A percentile compares a stretch with the other conserved stretches of the same genome.
phyloP scores from a whole-genome alignment of 1,140 invertebrate species.

The Drosophila seguyi region DNA sequence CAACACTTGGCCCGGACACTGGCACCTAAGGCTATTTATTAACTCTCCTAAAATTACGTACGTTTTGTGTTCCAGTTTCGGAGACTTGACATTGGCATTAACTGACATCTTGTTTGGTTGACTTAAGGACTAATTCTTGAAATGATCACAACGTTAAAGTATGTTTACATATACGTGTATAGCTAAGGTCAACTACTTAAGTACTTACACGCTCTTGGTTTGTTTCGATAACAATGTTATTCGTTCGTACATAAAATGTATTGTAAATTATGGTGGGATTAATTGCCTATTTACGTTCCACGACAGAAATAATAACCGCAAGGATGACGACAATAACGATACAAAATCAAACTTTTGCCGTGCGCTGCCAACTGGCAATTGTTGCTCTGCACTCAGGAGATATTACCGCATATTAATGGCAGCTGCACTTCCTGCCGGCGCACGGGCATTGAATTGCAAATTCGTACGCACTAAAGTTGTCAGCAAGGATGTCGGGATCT shows the following conservation, averaged over 20 bases:
- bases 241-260: slow-evolving; percentile 72
- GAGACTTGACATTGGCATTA: slow-evolving; percentile 49
- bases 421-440: slow-evolving; percentile 36
- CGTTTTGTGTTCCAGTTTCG: slow-evolving; percentile 36
- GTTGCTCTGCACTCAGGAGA: slow-evolving; percentile 13
- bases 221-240: slow-evolving; percentile 54
- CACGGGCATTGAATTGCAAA: slow-evolving; percentile 56
- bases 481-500: slow-evolving; percentile 28
- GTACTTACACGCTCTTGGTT: slow-evolving; percentile 40
- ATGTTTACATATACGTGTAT: slow-evolving; percentile 60
- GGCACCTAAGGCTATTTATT: slow-evolving; percentile 22
- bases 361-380: slow-evolving; percentile 18
- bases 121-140: slow-evolving; percentile 79
- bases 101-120: slow-evolving; percentile 41
- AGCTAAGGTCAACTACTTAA: slow-evolving; percentile 55
- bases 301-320: slow-evolving; percentile 40
- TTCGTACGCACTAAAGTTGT: slow-evolving; percentile 51
- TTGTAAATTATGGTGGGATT: slow-evolving; percentile 85
- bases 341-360: slow-evolving; percentile 29
- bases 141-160: slow-evolving; percentile 84
- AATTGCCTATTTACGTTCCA: slow-evolving; percentile 80
- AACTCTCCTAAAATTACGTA: slow-evolving; percentile 45
- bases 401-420: slow-evolving; percentile 56
- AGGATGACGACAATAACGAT: slow-evolving; percentile 11
- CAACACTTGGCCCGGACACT: neutral